These are phyloP conservation scores for Lepus townsendii DNA, from an alignment of 2,797 vertebrate genomes.

Conservation along the genomic window DNA sequence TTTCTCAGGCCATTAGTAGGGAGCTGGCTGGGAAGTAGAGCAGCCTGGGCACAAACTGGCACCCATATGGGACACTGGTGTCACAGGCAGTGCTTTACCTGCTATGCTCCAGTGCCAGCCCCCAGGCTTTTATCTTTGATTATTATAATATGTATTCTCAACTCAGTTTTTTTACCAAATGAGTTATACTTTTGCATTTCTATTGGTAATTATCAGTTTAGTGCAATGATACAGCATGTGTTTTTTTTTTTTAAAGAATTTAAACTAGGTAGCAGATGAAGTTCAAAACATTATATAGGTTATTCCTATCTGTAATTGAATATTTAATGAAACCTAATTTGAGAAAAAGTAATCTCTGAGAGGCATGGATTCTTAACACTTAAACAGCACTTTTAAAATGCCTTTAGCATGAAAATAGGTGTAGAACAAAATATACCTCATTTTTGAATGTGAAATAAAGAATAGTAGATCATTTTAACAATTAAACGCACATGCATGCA, in stretches of 20 bases:
- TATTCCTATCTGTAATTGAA: conserved; percentile 79
- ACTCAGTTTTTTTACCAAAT: conserved; percentile 85
- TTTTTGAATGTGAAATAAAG: conserved; percentile 84
- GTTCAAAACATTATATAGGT: conserved; percentile 84
- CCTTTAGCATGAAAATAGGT: conserved; percentile 84
- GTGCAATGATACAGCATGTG: conserved; percentile 82
- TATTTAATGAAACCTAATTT: conserved; percentile 88
- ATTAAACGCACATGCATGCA: conserved; percentile 79
- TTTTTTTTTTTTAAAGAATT: conserved; percentile 67
- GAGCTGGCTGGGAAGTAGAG: too few species aligned
- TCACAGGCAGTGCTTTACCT: too few species aligned
- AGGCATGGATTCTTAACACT: conserved; percentile 83
- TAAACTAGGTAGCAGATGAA: conserved; percentile 76
- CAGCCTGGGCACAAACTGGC: too few species aligned
- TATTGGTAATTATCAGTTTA: conserved; percentile 84
- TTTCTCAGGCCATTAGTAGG: too few species aligned
- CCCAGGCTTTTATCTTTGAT: conserved; percentile 85
- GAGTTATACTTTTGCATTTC: conserved; percentile 80
- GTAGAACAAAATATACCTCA: conserved; percentile 70
- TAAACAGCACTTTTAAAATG: conserved; percentile 88
- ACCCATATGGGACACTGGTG: too few species aligned
- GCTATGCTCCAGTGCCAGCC: too few species aligned
- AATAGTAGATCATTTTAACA: conserved; percentile 80
- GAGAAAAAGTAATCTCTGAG: conserved; percentile 89
- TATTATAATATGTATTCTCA: conserved; percentile 78